A percentile compares a stretch with the other conserved stretches of the same genome.
These are phyloP conservation scores for Osmerus mordax DNA, from an alignment of 2,113 vertebrate species.

Conservation along the genomic window DNA sequence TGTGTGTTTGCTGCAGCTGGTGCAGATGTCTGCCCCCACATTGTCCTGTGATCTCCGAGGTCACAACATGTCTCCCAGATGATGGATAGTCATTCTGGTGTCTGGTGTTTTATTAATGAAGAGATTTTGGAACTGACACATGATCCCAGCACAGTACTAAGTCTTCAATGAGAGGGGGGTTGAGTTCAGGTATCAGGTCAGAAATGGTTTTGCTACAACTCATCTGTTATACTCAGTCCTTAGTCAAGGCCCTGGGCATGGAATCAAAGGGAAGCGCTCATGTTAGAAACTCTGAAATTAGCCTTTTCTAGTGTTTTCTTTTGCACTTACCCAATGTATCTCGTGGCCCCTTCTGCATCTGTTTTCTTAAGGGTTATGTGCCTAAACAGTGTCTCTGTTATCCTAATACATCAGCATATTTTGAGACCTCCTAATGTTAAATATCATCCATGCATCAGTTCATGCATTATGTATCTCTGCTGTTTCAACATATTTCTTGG, in stretches of 20 bases:
- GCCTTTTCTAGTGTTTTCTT: slow-evolving; percentile 2
- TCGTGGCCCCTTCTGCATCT: background rate
- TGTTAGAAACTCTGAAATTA: background rate
- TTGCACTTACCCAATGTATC: slow-evolving; percentile 2
- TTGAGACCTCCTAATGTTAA: no score
- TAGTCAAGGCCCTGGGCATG: slow-evolving; percentile 41
- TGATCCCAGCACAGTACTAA: slow-evolving; percentile 48
- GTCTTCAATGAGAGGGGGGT: slow-evolving; percentile 39
- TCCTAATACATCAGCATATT: no score
- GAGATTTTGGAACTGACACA: slow-evolving; percentile 51
- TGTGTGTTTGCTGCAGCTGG: slow-evolving; percentile 30
- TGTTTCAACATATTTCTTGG: background rate
- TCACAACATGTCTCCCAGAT: slow-evolving; percentile 35
- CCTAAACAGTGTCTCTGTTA: no score
- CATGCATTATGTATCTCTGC: background rate
- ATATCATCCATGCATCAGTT: no score
- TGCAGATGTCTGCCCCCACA: slow-evolving; percentile 9
- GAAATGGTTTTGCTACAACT: slow-evolving; percentile 29
- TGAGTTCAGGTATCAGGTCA: slow-evolving; percentile 44
- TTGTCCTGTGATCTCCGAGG: slow-evolving; percentile 33
- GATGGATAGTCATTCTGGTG: slow-evolving; percentile 43
- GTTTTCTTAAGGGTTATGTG: background rate
- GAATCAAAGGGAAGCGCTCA: slow-evolving; percentile 14
- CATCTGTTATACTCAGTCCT: slow-evolving; percentile 51
- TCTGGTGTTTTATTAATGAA: slow-evolving; percentile 50